These are phyloP conservation scores for Felis chaus DNA, from an alignment of 2,113 vertebrate genomes.

Conservation along the genomic window DNA sequence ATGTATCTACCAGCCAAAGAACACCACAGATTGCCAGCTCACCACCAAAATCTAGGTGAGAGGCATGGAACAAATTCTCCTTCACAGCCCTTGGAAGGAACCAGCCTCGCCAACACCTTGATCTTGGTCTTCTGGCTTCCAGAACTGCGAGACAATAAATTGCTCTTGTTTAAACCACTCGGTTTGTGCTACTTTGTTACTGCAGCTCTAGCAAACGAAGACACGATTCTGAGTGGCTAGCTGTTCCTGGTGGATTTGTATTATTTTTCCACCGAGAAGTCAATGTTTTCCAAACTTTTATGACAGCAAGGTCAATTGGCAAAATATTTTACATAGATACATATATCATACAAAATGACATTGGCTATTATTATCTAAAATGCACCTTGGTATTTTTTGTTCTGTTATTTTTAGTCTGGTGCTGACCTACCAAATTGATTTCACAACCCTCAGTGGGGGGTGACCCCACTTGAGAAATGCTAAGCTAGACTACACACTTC, in stretches of 20 bases:
- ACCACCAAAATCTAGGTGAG: not conserved
- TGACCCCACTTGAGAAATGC: not conserved
- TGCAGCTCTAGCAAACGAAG: not conserved
- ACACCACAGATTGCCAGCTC: not conserved
- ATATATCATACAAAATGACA: not conserved
- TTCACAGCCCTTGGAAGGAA: accelerated
- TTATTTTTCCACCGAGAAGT: not conserved
- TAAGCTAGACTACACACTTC: not conserved
- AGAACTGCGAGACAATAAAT: not conserved
- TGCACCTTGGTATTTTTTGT: not conserved
- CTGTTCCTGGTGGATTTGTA: not conserved
- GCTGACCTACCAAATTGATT: not conserved
- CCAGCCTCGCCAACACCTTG: not conserved
- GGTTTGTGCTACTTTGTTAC: not conserved
- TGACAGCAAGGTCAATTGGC: not conserved
- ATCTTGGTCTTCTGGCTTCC: not conserved
- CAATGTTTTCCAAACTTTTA: not conserved
- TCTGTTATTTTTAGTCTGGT: not conserved
- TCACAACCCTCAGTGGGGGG: not conserved
- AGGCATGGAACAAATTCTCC: not conserved
- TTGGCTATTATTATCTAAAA: not conserved
- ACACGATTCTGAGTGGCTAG: not conserved
- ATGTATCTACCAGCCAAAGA: not conserved
- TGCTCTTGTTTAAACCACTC: not conserved
- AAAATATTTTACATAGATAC: not conserved